A percentile compares a stretch with the other conserved stretches of the same genome.
Conservation (phyloP, 1,140 invertebrate species). For the Tetranychus cinnabarinus region DNA sequence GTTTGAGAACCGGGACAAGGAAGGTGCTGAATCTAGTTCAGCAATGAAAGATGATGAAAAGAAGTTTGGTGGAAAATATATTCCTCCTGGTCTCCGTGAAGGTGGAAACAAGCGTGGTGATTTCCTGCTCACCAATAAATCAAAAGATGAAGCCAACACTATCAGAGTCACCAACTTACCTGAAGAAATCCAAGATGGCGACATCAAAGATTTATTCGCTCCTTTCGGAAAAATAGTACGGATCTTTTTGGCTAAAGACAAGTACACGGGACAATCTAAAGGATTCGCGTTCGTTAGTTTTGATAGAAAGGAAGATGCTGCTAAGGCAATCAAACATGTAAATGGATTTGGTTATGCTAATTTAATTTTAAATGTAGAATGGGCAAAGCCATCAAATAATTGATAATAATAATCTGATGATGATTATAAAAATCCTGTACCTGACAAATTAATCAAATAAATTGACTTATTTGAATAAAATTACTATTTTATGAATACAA, state of each 20-base stretch:
- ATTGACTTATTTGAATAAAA: too few relatives aligned
- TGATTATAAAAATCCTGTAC: too few relatives aligned
- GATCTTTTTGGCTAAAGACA: constrained; percentile 41
- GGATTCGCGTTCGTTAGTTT: constrained; percentile 91
- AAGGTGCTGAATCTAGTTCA: not conserved
- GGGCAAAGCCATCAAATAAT: constrained; percentile 46
- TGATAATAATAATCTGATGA: too few relatives aligned
- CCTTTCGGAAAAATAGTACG: constrained; percentile 8
- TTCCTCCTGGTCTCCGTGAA: constrained; percentile 65
- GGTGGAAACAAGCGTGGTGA: constrained; percentile 44
- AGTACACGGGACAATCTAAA: constrained; percentile 27
- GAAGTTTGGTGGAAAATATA: constrained; percentile 26
- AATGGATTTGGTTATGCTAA: constrained; percentile 95
- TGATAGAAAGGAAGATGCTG: constrained; percentile 62
- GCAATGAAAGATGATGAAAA: constrained; percentile 14
- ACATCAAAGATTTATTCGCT: constrained; percentile 75
- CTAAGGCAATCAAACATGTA: constrained; percentile 61
- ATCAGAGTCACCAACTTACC: constrained; percentile 93
- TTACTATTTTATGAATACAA: too few relatives aligned
- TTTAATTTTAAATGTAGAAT: constrained; percentile 90
- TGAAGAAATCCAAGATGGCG: constrained; percentile 76
- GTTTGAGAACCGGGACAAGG: constrained; percentile 17
- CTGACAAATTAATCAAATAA: too few relatives aligned
- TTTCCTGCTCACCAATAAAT: constrained; percentile 28
- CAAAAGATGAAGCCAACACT: constrained; percentile 46